Conservation (phyloP, 30 jellyfish, hydroid and myxozoan species). For the Cassiopea xamachana region DNA sequence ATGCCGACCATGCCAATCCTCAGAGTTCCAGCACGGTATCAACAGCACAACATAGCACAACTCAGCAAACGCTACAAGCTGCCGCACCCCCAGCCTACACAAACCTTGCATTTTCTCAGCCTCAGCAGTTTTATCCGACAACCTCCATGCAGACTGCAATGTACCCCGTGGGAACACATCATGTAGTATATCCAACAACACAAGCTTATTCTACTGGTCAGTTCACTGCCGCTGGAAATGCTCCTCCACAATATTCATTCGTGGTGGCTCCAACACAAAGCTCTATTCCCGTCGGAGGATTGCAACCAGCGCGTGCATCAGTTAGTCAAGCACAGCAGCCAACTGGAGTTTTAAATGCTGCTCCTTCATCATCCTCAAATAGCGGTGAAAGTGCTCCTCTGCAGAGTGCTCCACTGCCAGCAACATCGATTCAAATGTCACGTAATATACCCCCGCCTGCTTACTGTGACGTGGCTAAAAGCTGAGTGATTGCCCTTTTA, state of each 20-base stretch:
- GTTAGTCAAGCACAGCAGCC: neutral
- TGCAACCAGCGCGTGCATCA: neutral
- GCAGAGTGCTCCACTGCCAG: neutral
- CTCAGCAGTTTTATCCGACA: neutral
- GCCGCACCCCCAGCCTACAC: neutral
- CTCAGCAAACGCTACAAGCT: neutral
- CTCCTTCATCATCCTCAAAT: neutral
- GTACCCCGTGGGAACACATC: neutral
- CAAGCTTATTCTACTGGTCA: neutral
- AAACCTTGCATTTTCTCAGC: neutral
- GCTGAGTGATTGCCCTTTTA: too few relatives aligned
- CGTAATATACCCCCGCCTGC: neutral
- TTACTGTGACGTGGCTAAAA: too few relatives aligned
- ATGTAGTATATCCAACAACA: neutral
- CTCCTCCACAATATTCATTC: neutral
- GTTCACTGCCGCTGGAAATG: neutral
- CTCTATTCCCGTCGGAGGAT: neutral
- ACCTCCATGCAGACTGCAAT: neutral
- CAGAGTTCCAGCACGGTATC: too few relatives aligned
- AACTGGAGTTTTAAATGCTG: neutral
- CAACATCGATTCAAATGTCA: neutral
- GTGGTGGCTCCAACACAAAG: neutral
- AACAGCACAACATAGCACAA: too few relatives aligned
- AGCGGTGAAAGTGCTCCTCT: neutral
- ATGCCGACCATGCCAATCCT: too few relatives aligned